Conservation (phyloP, 1,140 invertebrate species). For the Drosophila mauritiana region DNA sequence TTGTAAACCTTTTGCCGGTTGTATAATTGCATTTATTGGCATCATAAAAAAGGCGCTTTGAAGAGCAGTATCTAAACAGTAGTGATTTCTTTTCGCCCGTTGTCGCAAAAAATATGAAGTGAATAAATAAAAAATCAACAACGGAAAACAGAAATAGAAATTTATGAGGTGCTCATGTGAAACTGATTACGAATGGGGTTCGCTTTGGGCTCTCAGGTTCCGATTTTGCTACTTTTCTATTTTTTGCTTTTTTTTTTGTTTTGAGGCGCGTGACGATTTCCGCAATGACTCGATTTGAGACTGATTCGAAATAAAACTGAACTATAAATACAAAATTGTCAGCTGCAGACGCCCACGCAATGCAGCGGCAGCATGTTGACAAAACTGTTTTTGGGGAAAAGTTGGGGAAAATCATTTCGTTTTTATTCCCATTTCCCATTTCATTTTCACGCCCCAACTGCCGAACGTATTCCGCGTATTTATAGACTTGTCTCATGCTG, state of each 20-base stretch:
- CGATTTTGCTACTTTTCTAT: neutral
- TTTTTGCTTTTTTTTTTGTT: conserved; percentile 1
- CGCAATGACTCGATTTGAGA: conserved; percentile 28
- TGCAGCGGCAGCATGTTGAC: conserved; percentile 48
- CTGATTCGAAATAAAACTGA: conserved; percentile 31
- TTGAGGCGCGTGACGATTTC: conserved; percentile 52
- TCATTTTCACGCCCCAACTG: conserved; percentile 68
- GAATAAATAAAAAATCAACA: conserved; percentile 16
- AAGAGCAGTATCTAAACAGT: conserved; percentile 81
- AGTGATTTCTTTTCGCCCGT: conserved; percentile 72
- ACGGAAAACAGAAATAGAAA: conserved; percentile 46
- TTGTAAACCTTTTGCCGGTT: conserved; percentile 53
- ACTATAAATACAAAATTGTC: conserved; percentile 79
- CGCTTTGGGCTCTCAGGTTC: conserved; percentile 37
- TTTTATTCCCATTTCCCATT: conserved; percentile 29
- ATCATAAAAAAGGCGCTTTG: conserved; percentile 73
- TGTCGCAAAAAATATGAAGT: conserved; percentile 34
- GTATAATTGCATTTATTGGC: conserved; percentile 80
- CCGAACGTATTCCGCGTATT: conserved; percentile 52
- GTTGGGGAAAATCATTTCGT: conserved; percentile 46
- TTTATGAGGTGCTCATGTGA: conserved; percentile 78
- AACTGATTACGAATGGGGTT: conserved; percentile 69
- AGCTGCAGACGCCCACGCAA: conserved; percentile 77
- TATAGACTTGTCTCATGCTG: conserved; percentile 84
- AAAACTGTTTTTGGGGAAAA: conserved; percentile 40